Conservation (phyloP, 2,888 invertebrate genomes). For the Xylota sylvarum region DNA sequence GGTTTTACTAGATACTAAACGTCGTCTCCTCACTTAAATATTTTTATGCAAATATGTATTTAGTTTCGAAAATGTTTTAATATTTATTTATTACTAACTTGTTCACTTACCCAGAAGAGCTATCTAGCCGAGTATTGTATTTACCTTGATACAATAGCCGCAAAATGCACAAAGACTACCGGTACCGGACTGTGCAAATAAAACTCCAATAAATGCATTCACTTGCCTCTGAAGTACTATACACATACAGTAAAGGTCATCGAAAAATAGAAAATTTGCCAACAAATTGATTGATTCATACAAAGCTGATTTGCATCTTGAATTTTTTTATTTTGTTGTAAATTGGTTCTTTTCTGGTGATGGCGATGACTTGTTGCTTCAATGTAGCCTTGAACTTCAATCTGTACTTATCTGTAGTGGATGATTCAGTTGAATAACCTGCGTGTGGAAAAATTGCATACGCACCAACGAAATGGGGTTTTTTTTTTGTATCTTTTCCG, state of each 20-base stretch:
- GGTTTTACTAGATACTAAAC: neutral
- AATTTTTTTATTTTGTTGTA: constrained; percentile 8
- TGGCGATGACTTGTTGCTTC: neutral
- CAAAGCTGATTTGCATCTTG: constrained; percentile 28
- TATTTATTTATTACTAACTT: constrained; percentile 2
- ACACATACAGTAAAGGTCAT: constrained; percentile 3
- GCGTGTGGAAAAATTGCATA: neutral
- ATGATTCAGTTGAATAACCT: constrained; percentile 42
- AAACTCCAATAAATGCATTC: constrained; percentile 9
- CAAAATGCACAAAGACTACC: constrained; percentile 14
- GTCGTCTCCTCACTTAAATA: neutral
- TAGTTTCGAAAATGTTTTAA: constrained; percentile 1
- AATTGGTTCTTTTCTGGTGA: constrained; percentile 2
- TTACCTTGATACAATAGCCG: constrained; percentile 9
- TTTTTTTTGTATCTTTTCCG: neutral
- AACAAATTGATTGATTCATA: constrained; percentile 1
- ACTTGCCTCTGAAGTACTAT: neutral
- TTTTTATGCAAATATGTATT: constrained; percentile 2
- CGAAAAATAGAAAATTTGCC: constrained; percentile 13
- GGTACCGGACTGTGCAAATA: constrained; percentile 1
- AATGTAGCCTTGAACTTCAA: constrained; percentile 41
- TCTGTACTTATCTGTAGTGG: neutral
- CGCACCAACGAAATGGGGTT: neutral
- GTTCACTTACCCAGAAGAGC: neutral
- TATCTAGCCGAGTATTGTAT: neutral